Base-by-base conservation (phyloP, 2,888 invertebrate genomes). In the Agrilus mali region DNA sequence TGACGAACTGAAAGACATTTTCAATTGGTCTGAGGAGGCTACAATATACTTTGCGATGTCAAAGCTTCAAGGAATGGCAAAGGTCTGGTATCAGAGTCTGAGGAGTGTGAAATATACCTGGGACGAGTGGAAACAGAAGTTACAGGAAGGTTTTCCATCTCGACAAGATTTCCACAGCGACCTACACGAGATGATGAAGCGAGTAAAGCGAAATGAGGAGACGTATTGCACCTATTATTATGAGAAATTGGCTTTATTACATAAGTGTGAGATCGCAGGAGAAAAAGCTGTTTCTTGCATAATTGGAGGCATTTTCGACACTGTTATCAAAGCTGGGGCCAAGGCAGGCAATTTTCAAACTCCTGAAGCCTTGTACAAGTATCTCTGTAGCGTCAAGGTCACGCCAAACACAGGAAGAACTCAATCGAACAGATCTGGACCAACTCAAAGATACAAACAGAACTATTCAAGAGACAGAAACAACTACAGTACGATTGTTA, bases 231-330 rank as follows among this genome's bases (percentile, higher is more conserved):
- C 27, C 4, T 49, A 50, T 32, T 47, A 40, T 36, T 50, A 50
- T 27, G 49, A 47, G 31, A 50, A 50, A 32, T n/a, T 42, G 7
- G 43, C 49, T 4, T 31, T 50, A 22, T 33, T 50, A 3, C 45
- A 47, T 32, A 12, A 40, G 7, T 50, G 49, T 12, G 42, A 41
- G 34, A 49, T 48, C 14, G 7, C 7, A 12, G 47, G 44, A 7
- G 12, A 33, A 8, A 41, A 47, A 5, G 48, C 43, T 10, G 51
- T 52, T 7, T 48, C 50, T 8, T 52, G 50, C 15, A 40, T 51
- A 6, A 48, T 51, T 16, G 48, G 50, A 13, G 51, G 50, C 2
- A 22, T 22, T 22, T 22, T 22, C 6, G 22, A 22, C 22, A 22
- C 22, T 22, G 6, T 22, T 6, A 36, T 50, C 8, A 38, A 46